These are phyloP conservation scores for Monodelphis domestica DNA, from an alignment of 2,797 vertebrate genomes.

Conservation along the genomic window DNA sequence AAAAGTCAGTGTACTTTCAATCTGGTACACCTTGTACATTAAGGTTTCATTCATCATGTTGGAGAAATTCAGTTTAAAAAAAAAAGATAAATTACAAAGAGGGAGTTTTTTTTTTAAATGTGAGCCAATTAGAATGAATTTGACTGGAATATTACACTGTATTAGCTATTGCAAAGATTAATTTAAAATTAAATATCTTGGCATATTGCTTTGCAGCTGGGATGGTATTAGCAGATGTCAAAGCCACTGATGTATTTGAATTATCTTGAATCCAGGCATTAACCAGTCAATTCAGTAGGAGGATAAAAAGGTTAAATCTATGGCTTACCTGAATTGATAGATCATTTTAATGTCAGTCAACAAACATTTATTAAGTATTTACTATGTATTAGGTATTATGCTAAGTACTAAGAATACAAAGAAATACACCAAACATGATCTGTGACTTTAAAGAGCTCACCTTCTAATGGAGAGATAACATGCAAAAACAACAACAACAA, in stretches of 20 bases:
- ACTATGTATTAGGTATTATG: neutral
- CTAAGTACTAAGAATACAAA: neutral
- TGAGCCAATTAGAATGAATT: neutral
- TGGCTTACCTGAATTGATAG: neutral
- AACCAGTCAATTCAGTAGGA: neutral
- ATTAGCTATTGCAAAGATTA: neutral
- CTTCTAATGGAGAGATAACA: neutral
- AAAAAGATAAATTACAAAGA: neutral
- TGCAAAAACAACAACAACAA: too few species aligned
- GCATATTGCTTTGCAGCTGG: neutral
- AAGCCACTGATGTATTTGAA: neutral
- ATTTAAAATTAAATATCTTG: neutral
- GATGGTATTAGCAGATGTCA: neutral
- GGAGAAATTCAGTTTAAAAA: neutral
- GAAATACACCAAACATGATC: neutral
- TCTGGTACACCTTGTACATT: neutral
- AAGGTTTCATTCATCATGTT: neutral
- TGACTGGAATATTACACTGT: neutral
- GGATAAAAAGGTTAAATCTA: neutral
- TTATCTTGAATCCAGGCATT: neutral
- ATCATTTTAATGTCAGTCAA: neutral
- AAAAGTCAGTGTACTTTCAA: neutral
- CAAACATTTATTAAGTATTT: neutral
- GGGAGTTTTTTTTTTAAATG: neutral
- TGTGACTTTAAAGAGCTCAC: neutral